Conservation (phyloP, 1,140 invertebrate genomes). For the Drosophila oshimai region DNA sequence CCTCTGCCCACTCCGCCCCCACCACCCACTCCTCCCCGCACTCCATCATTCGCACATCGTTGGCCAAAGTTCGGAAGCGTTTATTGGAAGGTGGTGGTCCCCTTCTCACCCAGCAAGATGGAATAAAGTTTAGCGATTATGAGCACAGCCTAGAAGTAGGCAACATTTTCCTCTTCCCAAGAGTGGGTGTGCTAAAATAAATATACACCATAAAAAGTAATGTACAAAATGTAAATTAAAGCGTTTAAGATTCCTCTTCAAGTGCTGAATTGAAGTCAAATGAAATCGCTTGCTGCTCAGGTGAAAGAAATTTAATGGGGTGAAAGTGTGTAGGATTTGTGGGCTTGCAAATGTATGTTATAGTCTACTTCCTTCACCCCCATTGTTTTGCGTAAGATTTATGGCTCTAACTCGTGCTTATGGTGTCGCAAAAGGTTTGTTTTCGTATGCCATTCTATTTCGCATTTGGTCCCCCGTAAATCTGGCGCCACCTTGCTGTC, state of each 20-base stretch:
- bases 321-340: neutral
- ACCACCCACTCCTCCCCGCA: slow-evolving; percentile 14
- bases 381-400: slow-evolving; percentile 23
- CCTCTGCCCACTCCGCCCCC: neutral
- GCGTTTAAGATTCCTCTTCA: slow-evolving; percentile 16
- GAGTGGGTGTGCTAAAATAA: slow-evolving; percentile 34
- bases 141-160: slow-evolving; percentile 61
- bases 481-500: slow-evolving; percentile 64
- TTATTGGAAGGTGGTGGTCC: slow-evolving; percentile 63
- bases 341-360: slow-evolving; percentile 8
- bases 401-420: slow-evolving; percentile 33
- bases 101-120: neutral
- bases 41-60: slow-evolving; percentile 78
- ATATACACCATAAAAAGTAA: slow-evolving; percentile 55
- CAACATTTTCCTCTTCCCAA: slow-evolving; percentile 28
- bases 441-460: slow-evolving; percentile 32
- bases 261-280: slow-evolving; percentile 5
- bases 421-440: slow-evolving; percentile 38
- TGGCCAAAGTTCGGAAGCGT: slow-evolving; percentile 65
- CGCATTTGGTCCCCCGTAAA: slow-evolving; percentile 41
- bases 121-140: slow-evolving; percentile 56
- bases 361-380: slow-evolving; percentile 1
- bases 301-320: slow-evolving; percentile 17
- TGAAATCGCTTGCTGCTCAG: neutral
- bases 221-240: slow-evolving; percentile 32